Conservation (phyloP, 2,113 vertebrate species). For the Chrysochloris asiatica region DNA sequence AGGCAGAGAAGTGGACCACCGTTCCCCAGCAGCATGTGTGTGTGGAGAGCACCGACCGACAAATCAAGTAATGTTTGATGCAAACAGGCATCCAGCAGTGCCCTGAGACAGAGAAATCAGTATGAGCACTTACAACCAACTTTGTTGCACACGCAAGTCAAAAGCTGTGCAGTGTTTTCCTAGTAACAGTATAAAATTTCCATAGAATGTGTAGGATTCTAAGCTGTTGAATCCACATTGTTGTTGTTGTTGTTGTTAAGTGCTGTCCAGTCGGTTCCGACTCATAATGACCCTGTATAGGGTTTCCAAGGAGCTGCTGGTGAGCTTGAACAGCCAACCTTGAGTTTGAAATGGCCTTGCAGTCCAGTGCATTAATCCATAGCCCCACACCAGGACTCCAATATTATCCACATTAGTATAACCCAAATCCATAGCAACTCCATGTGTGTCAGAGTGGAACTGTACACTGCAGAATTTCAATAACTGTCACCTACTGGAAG, state of each 20-base stretch:
- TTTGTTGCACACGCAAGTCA: conserved; percentile 15
- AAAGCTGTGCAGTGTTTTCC: not conserved
- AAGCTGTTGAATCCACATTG: not conserved
- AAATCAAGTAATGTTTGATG: conserved; percentile 92
- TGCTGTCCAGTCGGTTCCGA: no score
- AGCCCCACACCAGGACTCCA: no score
- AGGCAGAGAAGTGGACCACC: conserved; percentile 96
- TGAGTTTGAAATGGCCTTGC: no score
- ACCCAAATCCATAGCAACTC: not conserved
- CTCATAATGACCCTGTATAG: no score
- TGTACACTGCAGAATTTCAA: no score
- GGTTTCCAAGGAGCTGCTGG: no score
- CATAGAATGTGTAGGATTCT: not conserved
- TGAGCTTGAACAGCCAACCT: no score
- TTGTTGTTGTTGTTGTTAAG: no score
- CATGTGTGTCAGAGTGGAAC: not conserved
- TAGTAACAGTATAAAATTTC: not conserved
- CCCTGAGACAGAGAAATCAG: not conserved
- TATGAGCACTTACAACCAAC: not conserved
- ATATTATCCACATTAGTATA: no score
- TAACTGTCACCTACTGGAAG: no score
- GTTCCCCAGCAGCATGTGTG: conserved; percentile 96
- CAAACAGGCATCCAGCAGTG: conserved; percentile 57
- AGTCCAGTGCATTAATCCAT: no score
- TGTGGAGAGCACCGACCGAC: conserved; percentile 96